Evolutionary conservation across 2,888 invertebrate species (phyloP).

Genomic region (Hyalella azteca): DNA sequence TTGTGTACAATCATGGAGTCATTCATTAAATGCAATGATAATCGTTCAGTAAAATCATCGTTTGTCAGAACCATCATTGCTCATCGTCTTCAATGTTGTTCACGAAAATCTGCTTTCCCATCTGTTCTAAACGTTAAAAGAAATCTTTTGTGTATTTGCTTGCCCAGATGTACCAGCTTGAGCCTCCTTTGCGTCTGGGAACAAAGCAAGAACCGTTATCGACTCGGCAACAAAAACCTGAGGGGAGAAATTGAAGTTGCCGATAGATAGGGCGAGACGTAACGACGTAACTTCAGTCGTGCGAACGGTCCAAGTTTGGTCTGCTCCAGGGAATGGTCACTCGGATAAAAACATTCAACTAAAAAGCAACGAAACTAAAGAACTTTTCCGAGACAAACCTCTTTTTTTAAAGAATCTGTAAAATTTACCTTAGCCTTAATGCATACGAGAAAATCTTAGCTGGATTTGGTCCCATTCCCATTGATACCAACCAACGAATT

Average conservation of each 20-base stretch:
- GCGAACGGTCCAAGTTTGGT: constrained; percentile 24
- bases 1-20: too few relatives aligned
- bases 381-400: neutral
- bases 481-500: too few relatives aligned
- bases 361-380: constrained; percentile 1
- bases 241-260: neutral
- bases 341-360: constrained; percentile 6
- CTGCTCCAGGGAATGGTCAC: constrained; percentile 2
- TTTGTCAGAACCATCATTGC: too few relatives aligned
- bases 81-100: too few relatives aligned
- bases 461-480: too few relatives aligned
- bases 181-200: too few relatives aligned
- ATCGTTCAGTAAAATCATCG: too few relatives aligned
- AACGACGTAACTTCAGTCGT: constrained; percentile 16
- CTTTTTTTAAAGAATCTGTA: neutral
- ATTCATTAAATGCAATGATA: too few relatives aligned
- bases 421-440: neutral
- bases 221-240: neutral
- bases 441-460: neutral
- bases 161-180: too few relatives aligned
- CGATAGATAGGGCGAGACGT: constrained; percentile 24
- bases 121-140: too few relatives aligned
- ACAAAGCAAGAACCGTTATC: constrained; percentile 18
- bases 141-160: too few relatives aligned
- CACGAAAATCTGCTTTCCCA: too few relatives aligned